Base-by-base conservation (phyloP, 2,888 invertebrate genomes). In the Ischnus inquisitorius region DNA sequence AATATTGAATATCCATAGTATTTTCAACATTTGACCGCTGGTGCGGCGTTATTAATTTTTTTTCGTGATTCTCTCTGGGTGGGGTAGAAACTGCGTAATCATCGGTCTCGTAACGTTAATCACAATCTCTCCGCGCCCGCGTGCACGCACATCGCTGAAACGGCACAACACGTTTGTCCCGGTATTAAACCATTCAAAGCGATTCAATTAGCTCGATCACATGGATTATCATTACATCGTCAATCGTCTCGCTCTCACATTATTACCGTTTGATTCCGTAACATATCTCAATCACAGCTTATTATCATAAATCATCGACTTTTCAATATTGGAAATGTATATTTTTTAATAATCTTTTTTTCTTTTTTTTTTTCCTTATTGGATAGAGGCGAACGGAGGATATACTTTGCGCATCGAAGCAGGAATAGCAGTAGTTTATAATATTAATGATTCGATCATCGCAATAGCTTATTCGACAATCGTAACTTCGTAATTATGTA, bases 251-350 rank as follows among this genome's bases (percentile, higher is more conserved):
- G n/a, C 34, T 75, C 34, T 64, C 69, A 34, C 68, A 68, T 77
- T 65, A 79, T 60, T 28, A 80, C 67, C 84, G 46, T 81, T 75
- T 46, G 54, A 81, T 81, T 84, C 71, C 62, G 48, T 19, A 83
- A 72, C 34, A 34, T 46, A 75, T 79, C 54, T 79, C 78, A 80
- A 83, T 83, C 83, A 68, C 80, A 83, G 83, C 80, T 72, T 77
- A 77, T 83, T 48, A 41, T 80, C 68, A 54, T 77, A 68, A 80
- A 77, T 74, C 72, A 71, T 80, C 54, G 43, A 76, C 16, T 68
- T 77, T 39, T 67, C 54, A 62, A 84, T 60, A 60, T 62, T 67
- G 77, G 77, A 77, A 84, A 80, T 76, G 76, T 69, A 48, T 48
- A 64, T 48, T 48, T n/a, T 48, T 48, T 69, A 10, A 34, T 60